A percentile compares a stretch with the other conserved stretches of the same genome.
phyloP scores from a whole-genome alignment of 2,797 vertebrate genomes.

The Pseudochromis fuscus region DNA sequence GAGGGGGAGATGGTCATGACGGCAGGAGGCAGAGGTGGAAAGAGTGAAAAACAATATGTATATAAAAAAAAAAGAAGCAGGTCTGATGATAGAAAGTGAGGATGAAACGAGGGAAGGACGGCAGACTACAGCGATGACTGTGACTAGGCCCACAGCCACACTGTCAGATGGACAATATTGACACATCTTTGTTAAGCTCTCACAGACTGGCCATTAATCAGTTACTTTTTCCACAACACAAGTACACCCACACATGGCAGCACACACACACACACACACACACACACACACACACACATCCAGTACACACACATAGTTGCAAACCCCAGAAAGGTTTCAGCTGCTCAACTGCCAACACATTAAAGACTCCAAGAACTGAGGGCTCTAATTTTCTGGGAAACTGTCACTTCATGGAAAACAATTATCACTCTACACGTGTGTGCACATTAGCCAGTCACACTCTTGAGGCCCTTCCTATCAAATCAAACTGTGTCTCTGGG shows the following conservation, averaged over 20 bases:
- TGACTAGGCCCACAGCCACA: constrained; percentile 46
- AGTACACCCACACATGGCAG: constrained; percentile 21
- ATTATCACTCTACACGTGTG: background rate
- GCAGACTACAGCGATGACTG: constrained; percentile 35
- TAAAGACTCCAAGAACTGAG: constrained; percentile 6
- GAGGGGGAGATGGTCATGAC: constrained; percentile 5
- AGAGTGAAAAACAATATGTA: constrained; percentile 20
- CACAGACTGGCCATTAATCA: constrained; percentile 71
- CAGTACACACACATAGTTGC: constrained; percentile 14
- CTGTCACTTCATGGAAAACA: constrained; percentile 12
- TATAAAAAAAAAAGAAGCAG: constrained; percentile 2
- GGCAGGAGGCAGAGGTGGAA: constrained; percentile 9
- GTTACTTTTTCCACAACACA: constrained; percentile 71
- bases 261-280: background rate
- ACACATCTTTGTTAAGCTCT: constrained; percentile 73
- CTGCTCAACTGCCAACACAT: constrained; percentile 7
- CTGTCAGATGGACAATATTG: constrained; percentile 75
- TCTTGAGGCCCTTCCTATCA: background rate
- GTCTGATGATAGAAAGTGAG: constrained; percentile 7
- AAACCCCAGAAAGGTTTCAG: constrained; percentile 9
- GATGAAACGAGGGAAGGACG: constrained; percentile 23
- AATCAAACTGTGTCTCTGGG: background rate
- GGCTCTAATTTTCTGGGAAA: constrained; percentile 11
- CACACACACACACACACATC: constrained; percentile 2
- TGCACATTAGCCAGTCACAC: constrained; percentile 1